Evolutionary conservation across 1,140 invertebrate genomes (phyloP).

Genomic region (Spodoptera litura): DNA sequence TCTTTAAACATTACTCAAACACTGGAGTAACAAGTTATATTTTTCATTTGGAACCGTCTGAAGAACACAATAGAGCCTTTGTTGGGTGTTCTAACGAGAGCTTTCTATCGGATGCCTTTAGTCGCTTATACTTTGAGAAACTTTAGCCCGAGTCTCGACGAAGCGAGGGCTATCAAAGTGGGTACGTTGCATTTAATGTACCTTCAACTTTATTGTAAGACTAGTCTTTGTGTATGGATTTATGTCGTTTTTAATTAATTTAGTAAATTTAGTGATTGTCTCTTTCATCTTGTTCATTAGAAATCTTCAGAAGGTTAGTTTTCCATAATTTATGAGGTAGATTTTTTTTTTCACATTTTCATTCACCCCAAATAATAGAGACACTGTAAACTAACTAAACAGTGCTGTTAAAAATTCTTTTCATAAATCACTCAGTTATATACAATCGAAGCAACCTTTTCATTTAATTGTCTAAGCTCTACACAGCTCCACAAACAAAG

Average conservation of each 20-base stretch:
- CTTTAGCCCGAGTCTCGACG: slow-evolving; percentile 47
- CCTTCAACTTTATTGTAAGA: slow-evolving; percentile 23
- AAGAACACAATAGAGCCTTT: slow-evolving; percentile 53
- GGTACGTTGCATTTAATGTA: slow-evolving; percentile 35
- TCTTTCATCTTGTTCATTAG: no score
- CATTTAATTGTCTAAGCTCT: background rate
- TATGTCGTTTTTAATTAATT: background rate
- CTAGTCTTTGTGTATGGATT: slow-evolving; percentile 3
- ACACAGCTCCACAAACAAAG: background rate
- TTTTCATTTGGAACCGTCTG: slow-evolving; percentile 46
- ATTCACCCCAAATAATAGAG: no score
- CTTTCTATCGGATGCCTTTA: slow-evolving; percentile 50
- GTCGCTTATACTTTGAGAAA: slow-evolving; percentile 52
- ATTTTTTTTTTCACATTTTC: no score
- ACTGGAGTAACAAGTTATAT: slow-evolving; percentile 47
- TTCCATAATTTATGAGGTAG: no score
- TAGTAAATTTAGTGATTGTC: no score
- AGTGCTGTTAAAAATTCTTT: no score
- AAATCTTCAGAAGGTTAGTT: no score
- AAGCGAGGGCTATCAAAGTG: slow-evolving; percentile 36
- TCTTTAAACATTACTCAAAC: slow-evolving; percentile 37
- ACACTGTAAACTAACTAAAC: no score
- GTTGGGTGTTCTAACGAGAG: slow-evolving; percentile 51
- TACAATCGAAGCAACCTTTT: background rate
- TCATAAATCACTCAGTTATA: no score